Base-by-base conservation (phyloP, 2,888 invertebrate genomes). In the Drosophila yooni region DNA sequence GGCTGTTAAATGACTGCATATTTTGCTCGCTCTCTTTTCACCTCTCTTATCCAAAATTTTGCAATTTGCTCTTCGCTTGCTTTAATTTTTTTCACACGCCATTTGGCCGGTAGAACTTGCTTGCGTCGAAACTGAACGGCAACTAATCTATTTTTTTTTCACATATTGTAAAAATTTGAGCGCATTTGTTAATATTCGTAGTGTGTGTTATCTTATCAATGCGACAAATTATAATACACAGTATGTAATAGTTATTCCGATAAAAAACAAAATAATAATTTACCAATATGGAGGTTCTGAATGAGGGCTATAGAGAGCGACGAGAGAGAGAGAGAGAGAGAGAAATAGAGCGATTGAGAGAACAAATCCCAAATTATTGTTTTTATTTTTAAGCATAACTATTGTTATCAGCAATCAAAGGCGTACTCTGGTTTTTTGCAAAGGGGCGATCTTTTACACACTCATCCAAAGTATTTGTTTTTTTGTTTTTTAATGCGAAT, bases 91-190 rank as follows among this genome's bases (percentile, higher is more conserved):
- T 58, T 21, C 72, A 29, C 43, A 52, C 38, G 27, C 27, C 21
- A 18, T 48, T 64, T 53, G 29, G 18, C 27, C 18, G 18, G 38
- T 60, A 70, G 67, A 70, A 88, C 86, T 78, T 75, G 61, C 40
- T 80, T 59, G 76, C 66, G 43, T 65, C 72, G 73, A 80, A 76
- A 69, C 70, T 77, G 59, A 83, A 83, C 65, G 72, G 52, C 65
- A 79, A 88, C 87, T 88, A 86, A 85, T 81, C 57, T 75, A 59
- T 69, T 79, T 63, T 62, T n/a, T 46, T 46, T 46, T 46, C 46
- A 25, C 76, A 62, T 50, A 51, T 46, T 52, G 65, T 67, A 66
- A 27, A 68, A 65, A 70, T 34, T 70, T 36, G 46, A 38, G 51
- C 57, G 40, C 68, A 72, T 73, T 84, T 71, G 76, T 74, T 81